Base-by-base conservation (phyloP, 2,888 invertebrate genomes). In the Chironomus riparius region DNA sequence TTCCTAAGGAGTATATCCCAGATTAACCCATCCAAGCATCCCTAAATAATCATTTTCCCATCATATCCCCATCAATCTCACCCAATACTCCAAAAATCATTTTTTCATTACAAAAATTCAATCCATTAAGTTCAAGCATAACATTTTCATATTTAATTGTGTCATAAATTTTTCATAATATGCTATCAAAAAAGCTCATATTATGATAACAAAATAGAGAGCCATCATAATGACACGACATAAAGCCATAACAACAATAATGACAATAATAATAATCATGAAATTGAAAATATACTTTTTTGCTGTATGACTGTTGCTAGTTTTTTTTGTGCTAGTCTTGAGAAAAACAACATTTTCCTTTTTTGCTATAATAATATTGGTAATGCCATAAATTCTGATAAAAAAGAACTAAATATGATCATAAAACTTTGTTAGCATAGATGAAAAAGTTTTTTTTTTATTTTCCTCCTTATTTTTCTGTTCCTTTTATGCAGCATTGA, bases 361-460 rank as follows among this genome's bases (percentile, higher is more conserved):
- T 56, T 15, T 6, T 56, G 18, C n/a, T 18, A 18, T 22, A 22
- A 71, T 71, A 56, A 47, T 38, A 71, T 71, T 50, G 50, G 47
- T 6, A 70, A 70, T 28, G 47, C n/a, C 50, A 71, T 71, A 71
- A 71, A 71, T 71, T 71, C 56, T 56, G 50, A 56, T 71, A 71
- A 56, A 38, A 38, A 65, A 50, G 50, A n/a, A n/a, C 47, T 48
- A 21, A 71, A 61, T 65, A 61, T 21, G 56, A 56, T 71, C 71
- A 28, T 71, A 71, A 71, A 71, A 71, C 28, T 71, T 71, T 65
- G 50, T 15, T 50, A 13, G 50, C 50, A n/a, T 50, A 13, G 50
- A 50, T 50, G 50, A 50, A 15, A 15, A 56, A 38, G 38, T 38
- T 38, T 38, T 38, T 38, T 28, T 4, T 38, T 10, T 38, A n/a